Conservation (phyloP, 2,113 vertebrate species). For the Oncorhynchus keta region DNA sequence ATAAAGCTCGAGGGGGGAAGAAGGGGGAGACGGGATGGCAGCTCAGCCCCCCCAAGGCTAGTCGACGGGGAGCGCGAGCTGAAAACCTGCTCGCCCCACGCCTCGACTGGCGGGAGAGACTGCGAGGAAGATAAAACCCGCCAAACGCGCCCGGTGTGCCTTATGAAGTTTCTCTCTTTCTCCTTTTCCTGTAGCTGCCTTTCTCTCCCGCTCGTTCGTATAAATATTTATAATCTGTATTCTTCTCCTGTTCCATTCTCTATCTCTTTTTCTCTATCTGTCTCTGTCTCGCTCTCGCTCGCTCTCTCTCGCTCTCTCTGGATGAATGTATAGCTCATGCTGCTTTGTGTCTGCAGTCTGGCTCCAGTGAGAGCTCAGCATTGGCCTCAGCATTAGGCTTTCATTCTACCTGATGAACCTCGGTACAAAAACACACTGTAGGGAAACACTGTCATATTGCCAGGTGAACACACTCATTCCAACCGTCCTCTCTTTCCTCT, state of each 20-base stretch:
- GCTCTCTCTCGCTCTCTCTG: conserved; percentile 10
- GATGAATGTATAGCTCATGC: conserved; percentile 40
- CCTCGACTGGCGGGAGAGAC: conserved; percentile 50
- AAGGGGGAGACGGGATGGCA: conserved; percentile 9
- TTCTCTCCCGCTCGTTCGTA: conserved; percentile 28
- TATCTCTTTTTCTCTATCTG: conserved; percentile 34
- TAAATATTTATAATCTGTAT: conserved; percentile 65
- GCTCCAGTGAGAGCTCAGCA: conserved; percentile 45
- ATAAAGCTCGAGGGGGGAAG: neutral
- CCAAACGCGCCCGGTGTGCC: conserved; percentile 46
- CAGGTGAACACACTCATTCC: neutral
- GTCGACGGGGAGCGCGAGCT: conserved; percentile 42
- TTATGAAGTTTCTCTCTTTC: conserved; percentile 48
- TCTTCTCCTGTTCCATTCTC: conserved; percentile 23
- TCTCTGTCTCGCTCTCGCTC: conserved; percentile 4
- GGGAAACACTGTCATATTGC: neutral
- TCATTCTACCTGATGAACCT: neutral
- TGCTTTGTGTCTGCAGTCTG: conserved; percentile 39
- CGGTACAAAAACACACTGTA: neutral
- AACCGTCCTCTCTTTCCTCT: neutral
- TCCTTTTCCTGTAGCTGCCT: conserved; percentile 12
- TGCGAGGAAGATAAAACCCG: conserved; percentile 27
- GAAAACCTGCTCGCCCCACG: conserved; percentile 41
- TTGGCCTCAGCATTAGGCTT: conserved; percentile 4
- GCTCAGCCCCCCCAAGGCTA: conserved; percentile 3